These are phyloP conservation scores for Heliconius ethilla DNA, from an alignment of 2,888 invertebrate genomes.

Conservation along the genomic window DNA sequence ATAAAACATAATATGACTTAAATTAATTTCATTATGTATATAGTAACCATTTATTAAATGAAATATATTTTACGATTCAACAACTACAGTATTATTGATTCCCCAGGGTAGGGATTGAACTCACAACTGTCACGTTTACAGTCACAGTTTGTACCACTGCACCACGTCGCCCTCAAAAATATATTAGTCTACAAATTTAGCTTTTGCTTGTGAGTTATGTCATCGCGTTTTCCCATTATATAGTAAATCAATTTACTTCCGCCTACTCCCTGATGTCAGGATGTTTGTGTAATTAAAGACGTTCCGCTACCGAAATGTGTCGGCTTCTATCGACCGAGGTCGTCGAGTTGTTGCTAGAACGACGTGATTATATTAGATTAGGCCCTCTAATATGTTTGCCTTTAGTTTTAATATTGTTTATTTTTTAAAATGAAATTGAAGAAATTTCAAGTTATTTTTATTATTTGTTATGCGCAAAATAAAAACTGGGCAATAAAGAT, in stretches of 20 bases:
- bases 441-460: no score
- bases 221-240: not conserved
- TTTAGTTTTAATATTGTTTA: not conserved
- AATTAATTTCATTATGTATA: no score
- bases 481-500: no score
- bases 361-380: constrained; percentile 8
- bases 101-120: no score
- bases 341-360: constrained; percentile 7
- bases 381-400: not conserved
- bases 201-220: not conserved
- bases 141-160: no score
- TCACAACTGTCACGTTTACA: no score
- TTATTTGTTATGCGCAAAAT: not conserved
- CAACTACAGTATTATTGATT: not conserved
- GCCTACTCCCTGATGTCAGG: constrained; percentile 6
- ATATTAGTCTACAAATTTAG: not conserved
- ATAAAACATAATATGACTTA: no score
- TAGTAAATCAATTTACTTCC: constrained; percentile 21
- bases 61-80: not conserved
- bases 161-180: no score
- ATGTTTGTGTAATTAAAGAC: constrained; percentile 29
- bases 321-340: constrained; percentile 25
- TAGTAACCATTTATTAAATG: not conserved
- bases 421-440: no score
- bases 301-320: constrained; percentile 26